Evolutionary conservation across 2,888 invertebrate species (phyloP), one percentile per base, ranked within the genome.

Genomic region (Lasius platythorax): DNA sequence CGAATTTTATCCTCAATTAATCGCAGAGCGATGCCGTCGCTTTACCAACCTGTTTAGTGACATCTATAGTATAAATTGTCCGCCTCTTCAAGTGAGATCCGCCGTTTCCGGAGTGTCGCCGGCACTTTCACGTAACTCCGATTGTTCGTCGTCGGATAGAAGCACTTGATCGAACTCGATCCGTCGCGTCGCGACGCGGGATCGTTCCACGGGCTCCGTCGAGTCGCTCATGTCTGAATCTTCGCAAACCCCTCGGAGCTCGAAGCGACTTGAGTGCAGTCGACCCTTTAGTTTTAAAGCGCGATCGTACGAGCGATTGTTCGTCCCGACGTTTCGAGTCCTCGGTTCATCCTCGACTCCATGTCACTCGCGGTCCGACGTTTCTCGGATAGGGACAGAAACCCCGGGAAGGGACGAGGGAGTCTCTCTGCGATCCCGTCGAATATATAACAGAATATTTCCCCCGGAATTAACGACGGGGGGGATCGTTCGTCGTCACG

Each of bases 41-140:
- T 66, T 30, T 87, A 90, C 90, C 66, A 86, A 90, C 89, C 91
- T 90, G 87, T 85, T 90, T 87, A 86, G 87, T 86, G 88, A 89
- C 91, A 91, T 91, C 90, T 88, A 90, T 85, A 37, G 70, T 74
- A n/a, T 63, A 75, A 83, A 73, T 79, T 68, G 40, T 72, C 75
- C 85, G 43, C 82, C 83, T 87, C 85, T 83, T 88, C 91, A 88
- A 88, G 90, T 91, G 53, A 91, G 87, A 83, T 89, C 88, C 85
- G 90, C 66, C 84, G 87, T 87, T 84, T 85, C 85, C 83, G 84
- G 75, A 67, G 84, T 67, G 76, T 86, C 83, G 85, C 64, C 85
- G 86, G 79, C 89, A 91, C 86, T 87, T 87, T 85, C 63, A 74
- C 79, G 85, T 75, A 83, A 82, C 86, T 86, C 83, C 84, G 87